Evolutionary conservation across 2,113 vertebrate genomes (phyloP).

Genomic region (Ophthalmolycus amberensis): DNA sequence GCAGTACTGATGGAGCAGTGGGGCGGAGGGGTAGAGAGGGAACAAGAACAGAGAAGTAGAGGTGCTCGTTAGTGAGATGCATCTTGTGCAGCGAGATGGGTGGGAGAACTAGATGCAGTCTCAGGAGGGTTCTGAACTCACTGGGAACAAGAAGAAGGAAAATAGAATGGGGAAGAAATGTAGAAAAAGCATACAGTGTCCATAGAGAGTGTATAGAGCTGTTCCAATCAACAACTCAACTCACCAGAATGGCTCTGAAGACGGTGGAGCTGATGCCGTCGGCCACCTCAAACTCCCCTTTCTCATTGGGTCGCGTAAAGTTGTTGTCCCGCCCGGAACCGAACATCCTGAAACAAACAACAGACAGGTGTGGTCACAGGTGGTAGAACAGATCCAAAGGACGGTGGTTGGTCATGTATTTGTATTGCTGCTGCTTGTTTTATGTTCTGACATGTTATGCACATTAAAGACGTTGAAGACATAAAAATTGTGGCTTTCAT

Average conservation of each 20-base stretch:
- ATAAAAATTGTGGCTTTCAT: neutral
- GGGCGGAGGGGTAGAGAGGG: no score
- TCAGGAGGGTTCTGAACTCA: neutral
- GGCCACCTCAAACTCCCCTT: constrained; percentile 97
- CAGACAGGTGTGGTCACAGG: neutral
- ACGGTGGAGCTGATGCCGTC: constrained; percentile 98
- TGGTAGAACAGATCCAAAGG: neutral
- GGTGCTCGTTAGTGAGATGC: no score
- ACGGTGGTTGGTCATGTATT: neutral
- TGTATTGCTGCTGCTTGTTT: neutral
- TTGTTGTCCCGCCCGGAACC: constrained; percentile 97
- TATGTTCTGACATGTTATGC: neutral
- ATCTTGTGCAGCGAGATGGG: no score
- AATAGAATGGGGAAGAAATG: neutral
- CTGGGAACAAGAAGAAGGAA: neutral
- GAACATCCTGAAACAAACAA: constrained; percentile 89
- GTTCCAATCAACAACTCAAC: neutral
- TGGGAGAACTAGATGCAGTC: neutral
- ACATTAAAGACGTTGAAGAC: neutral
- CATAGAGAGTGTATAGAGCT: neutral
- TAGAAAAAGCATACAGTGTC: neutral
- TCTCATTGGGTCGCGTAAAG: constrained; percentile 97
- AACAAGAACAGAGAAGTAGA: no score
- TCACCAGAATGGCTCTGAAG: constrained; percentile 96
- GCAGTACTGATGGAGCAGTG: no score